These are phyloP conservation scores for Phalacrocorax aristotelis DNA, from an alignment of 2,113 vertebrate genomes.

Conservation along the genomic window DNA sequence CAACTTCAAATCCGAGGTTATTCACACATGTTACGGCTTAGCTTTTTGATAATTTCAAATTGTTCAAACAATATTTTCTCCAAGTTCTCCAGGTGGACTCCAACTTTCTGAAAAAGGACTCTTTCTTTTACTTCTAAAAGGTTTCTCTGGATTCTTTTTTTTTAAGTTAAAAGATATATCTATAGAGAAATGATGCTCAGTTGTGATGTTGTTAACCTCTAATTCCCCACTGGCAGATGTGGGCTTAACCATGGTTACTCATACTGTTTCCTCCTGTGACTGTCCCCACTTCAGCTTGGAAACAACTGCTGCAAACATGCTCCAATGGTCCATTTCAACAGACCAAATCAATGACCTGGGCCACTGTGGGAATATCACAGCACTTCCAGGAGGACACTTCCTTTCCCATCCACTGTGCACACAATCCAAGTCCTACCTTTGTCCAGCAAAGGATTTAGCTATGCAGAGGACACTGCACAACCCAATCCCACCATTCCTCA, in stretches of 20 bases:
- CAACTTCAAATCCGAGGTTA: not conserved
- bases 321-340: not conserved
- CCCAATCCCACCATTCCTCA: rapidly evolving
- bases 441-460: not conserved
- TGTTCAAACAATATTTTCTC: not conserved
- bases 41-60: not conserved
- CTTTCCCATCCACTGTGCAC: not conserved
- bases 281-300: not conserved
- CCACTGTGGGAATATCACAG: not conserved
- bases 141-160: not conserved
- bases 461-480: not conserved
- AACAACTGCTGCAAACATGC: not conserved
- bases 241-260: not conserved
- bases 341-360: not conserved
- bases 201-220: not conserved
- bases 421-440: too few relatives aligned
- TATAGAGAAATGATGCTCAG: not conserved
- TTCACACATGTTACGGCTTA: not conserved
- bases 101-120: not conserved
- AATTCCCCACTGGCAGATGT: not conserved
- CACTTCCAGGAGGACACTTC: not conserved
- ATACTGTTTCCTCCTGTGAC: not conserved
- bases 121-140: not conserved
- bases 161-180: not conserved
- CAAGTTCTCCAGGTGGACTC: not conserved